Evolutionary conservation across 2,888 invertebrate genomes (phyloP), one percentile per base, ranked within the genome.

Genomic region (Metacarcinus magister): DNA sequence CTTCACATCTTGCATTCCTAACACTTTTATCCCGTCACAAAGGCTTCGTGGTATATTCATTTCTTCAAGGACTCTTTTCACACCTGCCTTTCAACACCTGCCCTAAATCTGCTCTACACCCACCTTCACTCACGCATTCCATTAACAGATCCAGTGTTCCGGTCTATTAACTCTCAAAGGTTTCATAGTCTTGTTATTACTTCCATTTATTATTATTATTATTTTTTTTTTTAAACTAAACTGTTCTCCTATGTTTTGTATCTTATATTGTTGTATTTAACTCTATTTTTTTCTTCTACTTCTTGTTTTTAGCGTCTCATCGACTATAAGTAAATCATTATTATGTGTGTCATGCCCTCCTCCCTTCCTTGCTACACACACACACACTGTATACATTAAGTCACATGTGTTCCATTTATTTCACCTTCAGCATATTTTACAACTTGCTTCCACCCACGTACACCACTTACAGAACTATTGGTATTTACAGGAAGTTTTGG

Each of bases 81-180:
- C 60, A 60, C 60, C 60, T 60, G 19, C 60, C 60, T 60, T 60
- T 60, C 60, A 60, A 60, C 60, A 60, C 60, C 60, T 60, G 60
- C 23, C 60, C 60, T 60, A 60, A 19, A 23, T 60, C 60, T 23
- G 60, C 19, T 19, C 75, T 2, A 28, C 28, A 28, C 28, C 60
- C 28, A 54, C 75, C n/a, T 28, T 82, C n/a, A 82, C 75, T 82
- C 75, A 82, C 75, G 28, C 75, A n/a, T 82, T 82, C 75, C 75
- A 28, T 82, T 28, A 82, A 10, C 8, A 82, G 28, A 28, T 82
- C 75, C 75, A 28, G 75, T 75, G 75, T 75, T 75, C 75, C 75
- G 75, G n/a, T 28, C 75, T 75, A 75, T 75, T 75, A 75, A 75
- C 75, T 75, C 7, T 28, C 28, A 28, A 28, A n/a, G 75, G 75